Conservation (phyloP, 2,888 invertebrate genomes). For the Diadromus collaris region DNA sequence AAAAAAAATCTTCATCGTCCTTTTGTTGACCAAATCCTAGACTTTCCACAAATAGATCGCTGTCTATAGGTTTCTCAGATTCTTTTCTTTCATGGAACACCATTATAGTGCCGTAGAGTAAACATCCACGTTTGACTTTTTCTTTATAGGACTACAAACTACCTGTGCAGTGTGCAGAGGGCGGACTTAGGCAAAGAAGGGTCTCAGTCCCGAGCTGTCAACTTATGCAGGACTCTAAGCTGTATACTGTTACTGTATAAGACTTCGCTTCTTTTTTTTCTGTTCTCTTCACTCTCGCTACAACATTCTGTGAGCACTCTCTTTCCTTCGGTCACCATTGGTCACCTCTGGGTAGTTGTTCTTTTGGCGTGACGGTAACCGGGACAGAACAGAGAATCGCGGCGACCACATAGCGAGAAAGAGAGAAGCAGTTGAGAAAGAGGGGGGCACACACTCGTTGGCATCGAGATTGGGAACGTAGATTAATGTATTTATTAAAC, state of each 20-base stretch:
- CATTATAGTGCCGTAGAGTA: not conserved
- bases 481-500: conserved; percentile 69
- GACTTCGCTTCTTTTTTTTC: conserved; percentile 20
- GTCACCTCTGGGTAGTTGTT: conserved; percentile 39
- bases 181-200: not conserved
- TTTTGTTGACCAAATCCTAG: not conserved
- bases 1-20: not conserved
- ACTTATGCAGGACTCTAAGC: not conserved
- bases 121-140: not conserved
- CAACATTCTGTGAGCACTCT: conserved; percentile 48
- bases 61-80: not conserved
- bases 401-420: conserved; percentile 55
- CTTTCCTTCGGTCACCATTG: conserved; percentile 28
- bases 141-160: not conserved
- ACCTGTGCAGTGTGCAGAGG: not conserved
- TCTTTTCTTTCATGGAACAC: not conserved
- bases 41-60: not conserved
- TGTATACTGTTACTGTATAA: conserved; percentile 14
- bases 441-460: conserved; percentile 51
- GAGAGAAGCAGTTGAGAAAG: conserved; percentile 33
- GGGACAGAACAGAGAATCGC: conserved; percentile 35
- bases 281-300: conserved; percentile 43
- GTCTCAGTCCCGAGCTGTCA: not conserved
- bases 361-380: conserved; percentile 31
- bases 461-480: conserved; percentile 61